These are phyloP conservation scores for Sebastes melanostomus DNA, from an alignment of 2,797 vertebrate species.

Conservation along the genomic window DNA sequence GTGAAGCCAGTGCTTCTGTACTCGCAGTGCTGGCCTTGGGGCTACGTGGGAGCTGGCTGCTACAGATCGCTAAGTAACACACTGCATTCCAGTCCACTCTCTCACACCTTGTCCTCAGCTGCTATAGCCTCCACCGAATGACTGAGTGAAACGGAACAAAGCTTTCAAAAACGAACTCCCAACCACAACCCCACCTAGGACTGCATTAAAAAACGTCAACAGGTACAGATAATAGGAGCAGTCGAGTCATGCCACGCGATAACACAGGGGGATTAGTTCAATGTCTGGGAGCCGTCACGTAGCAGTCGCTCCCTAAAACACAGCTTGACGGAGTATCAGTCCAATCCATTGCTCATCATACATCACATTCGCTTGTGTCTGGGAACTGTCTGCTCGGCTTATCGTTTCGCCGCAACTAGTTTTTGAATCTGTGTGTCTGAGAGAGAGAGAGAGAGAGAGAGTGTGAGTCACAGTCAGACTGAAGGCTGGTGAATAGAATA, in stretches of 20 bases:
- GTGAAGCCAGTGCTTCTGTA: constrained; percentile 21
- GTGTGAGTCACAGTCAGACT: constrained; percentile 56
- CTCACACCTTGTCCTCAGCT: constrained; percentile 54
- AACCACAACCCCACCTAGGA: not conserved
- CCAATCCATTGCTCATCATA: constrained; percentile 41
- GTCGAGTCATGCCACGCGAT: not conserved
- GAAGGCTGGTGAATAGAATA: constrained; percentile 26
- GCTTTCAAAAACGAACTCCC: constrained; percentile 11
- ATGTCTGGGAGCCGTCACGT: constrained; percentile 11
- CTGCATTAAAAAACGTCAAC: constrained; percentile 2
- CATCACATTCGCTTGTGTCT: constrained; percentile 41
- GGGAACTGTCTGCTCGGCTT: constrained; percentile 50
- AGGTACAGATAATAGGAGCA: constrained; percentile 7
- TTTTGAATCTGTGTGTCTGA: constrained; percentile 1
- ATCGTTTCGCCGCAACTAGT: constrained; percentile 25
- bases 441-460: not conserved
- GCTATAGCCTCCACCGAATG: not conserved
- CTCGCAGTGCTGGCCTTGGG: constrained; percentile 36
- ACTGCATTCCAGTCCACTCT: constrained; percentile 57
- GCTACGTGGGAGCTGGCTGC: constrained; percentile 42
- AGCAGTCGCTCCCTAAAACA: not conserved
- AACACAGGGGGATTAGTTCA: not conserved
- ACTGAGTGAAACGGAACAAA: constrained; percentile 3
- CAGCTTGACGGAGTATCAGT: not conserved
- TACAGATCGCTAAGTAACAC: constrained; percentile 18